Conservation (phyloP, 64 coral and sea anemone species). For the Pocillopora verrucosa region DNA sequence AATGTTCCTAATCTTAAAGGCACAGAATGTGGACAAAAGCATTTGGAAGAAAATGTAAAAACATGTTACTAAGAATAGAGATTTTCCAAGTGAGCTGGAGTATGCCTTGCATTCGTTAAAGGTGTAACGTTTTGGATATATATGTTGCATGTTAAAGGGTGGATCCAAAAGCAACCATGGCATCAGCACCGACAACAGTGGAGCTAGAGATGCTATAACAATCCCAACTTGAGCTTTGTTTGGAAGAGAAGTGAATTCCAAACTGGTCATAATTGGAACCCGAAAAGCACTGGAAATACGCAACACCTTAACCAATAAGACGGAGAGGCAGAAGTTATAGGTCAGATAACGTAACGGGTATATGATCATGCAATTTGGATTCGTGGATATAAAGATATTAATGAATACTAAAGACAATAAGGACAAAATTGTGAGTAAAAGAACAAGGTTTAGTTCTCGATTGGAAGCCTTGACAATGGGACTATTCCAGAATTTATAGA, state of each 20-base stretch:
- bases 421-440: constrained; percentile 31
- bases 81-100: not conserved
- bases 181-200: not conserved
- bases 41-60: not conserved
- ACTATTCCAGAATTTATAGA: constrained; percentile 46
- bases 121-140: not conserved
- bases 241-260: not conserved
- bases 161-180: not conserved
- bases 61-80: not conserved
- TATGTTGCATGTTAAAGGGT: not conserved
- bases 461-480: constrained; percentile 80
- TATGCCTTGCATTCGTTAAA: not conserved
- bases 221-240: not conserved
- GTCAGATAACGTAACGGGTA: constrained; percentile 39
- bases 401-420: constrained; percentile 17
- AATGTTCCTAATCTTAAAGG: not conserved
- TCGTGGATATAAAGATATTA: constrained; percentile 30
- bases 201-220: not conserved
- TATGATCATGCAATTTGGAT: constrained; percentile 26
- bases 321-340: constrained; percentile 10
- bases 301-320: constrained; percentile 49
- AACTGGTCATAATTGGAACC: not conserved
- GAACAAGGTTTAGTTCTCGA: constrained; percentile 41
- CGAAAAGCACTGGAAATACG: constrained; percentile 54
- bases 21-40: not conserved